These are phyloP conservation scores for Bradypodion pumilum DNA, from an alignment of 2,797 vertebrate species.

Conservation along the genomic window DNA sequence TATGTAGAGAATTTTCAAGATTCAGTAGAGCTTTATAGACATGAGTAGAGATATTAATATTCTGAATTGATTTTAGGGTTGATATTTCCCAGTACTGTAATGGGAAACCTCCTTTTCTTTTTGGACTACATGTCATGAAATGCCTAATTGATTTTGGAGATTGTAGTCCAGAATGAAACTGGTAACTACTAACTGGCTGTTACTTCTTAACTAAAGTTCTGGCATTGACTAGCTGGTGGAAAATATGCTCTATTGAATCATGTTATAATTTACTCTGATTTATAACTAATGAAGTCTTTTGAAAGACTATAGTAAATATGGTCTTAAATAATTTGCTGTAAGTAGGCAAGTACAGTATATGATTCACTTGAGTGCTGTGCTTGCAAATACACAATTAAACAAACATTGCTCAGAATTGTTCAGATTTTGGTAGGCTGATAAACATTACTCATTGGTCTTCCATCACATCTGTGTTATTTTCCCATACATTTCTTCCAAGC, in stretches of 20 bases:
- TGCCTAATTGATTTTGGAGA: too few species aligned
- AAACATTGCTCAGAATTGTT: background rate
- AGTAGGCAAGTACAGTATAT: background rate
- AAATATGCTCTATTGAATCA: background rate
- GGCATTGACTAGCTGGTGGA: background rate
- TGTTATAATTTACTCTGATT: background rate
- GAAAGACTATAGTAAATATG: background rate
- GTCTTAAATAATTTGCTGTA: background rate
- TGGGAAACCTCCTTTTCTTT: too few species aligned
- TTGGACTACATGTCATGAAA: too few species aligned
- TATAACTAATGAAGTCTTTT: background rate
- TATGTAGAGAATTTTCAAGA: background rate
- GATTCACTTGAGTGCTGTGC: background rate
- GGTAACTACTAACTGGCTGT: too few species aligned
- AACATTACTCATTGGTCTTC: background rate
- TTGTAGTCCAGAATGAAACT: too few species aligned
- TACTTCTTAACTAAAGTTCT: background rate
- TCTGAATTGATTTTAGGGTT: background rate
- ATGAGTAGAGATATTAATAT: background rate
- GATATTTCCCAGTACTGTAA: too few species aligned
- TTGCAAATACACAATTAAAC: background rate
- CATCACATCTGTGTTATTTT: background rate
- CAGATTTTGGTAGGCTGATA: background rate
- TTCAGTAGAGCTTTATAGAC: background rate
- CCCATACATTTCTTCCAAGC: background rate